Base-by-base conservation (phyloP, 1,140 invertebrate species). In the Anastatus disparis region DNA sequence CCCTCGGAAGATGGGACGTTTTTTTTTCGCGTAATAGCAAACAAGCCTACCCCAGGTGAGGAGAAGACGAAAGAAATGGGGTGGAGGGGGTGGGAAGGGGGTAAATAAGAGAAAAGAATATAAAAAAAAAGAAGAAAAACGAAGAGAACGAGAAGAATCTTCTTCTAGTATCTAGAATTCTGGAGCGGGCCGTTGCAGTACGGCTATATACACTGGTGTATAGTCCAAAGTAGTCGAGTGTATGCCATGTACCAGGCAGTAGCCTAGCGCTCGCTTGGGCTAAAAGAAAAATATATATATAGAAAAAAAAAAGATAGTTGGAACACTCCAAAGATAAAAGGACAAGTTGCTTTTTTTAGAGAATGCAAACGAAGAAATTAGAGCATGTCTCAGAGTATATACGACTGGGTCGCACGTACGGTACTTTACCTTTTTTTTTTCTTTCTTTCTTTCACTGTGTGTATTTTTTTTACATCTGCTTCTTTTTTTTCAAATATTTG, bases 121-220 rank as follows among this genome's bases (percentile, higher is more conserved):
- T n/a, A n/a, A n/a, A n/a, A n/a, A n/a, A n/a, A n/a, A n/a, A n/a
- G n/a, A n/a, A n/a, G n/a, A n/a, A n/a, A n/a, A 50, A 40, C 72
- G 72, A 77, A 72, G 67, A n/a, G n/a, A n/a, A 74, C 64, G 52
- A 76, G 71, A 72, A 72, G 64, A 70, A 78, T 77, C 74, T 78
- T n/a, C n/a, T n/a, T 73, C 44, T 66, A 77, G 78, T 79, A 77
- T 78, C 78, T 79, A 79, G 80, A 80, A 81, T 79, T 79, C 77
- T 80, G 74, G 77, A 80, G 76, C 80, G 77, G 72, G 56, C 67
- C 56, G 71, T 68, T 63, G 40, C n/a, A n/a, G n/a, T n/a, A n/a
- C 62, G 17, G 24, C 44, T 44, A 42, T 46, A 29, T n/a, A 24
- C 24, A 15, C 44, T 48, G n/a, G 2, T 9, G n/a, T 24, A 20